Base-by-base conservation (phyloP, 2,113 vertebrate species). In the Notarius quadriscutis region DNA sequence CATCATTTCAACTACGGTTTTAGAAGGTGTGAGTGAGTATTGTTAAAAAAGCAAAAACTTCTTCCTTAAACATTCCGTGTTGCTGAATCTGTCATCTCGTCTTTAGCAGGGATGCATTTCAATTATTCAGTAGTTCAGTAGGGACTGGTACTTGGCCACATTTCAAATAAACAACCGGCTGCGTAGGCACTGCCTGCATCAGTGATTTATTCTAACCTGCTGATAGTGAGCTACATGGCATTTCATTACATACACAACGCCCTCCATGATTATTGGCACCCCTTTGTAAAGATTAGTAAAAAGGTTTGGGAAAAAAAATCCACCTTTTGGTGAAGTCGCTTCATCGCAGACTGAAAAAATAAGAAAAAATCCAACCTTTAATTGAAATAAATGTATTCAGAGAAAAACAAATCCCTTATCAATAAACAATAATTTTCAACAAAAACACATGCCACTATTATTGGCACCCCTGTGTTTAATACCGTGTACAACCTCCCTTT, bases 161-260 rank as follows among this genome's bases (percentile, higher is more conserved):
- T 81, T 62, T 81, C 57, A 81, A 62, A 41, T 41, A 41, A 81
- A 62, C 57, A 81, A 34, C 30, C 55, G 25, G 12, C 57, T 27
- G 58, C 69, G 80, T 88, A 82, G 63, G 57, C 69, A 77, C 62
- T 89, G 89, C 92, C 92, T 82, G 81, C 50, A 57, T 55, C 83
- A 88, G 91, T 92, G 89, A 92, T 92, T 89, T 67, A 81, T 69
- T 22, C 34, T 84, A 87, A 93, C 91, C 90, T 91, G 84, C 89
- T 90, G 53, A 88, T 34, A 60, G 91, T 89, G 88, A 90, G 62
- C 84, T 5, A 83, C 79, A 89, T 72, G 84, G 22, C 30, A 22
- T 53, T 85, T 53, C 53, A 9, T 53, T 74, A 67, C 25, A 57
- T 18, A 25, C 22, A 62, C n/a, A 80, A 69, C 30, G 30, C 30